A percentile compares a stretch with the other conserved stretches of the same genome.
These are phyloP conservation scores for Sarcophaga carnaria DNA, from an alignment of 2,888 invertebrate species.

Conservation along the genomic window DNA sequence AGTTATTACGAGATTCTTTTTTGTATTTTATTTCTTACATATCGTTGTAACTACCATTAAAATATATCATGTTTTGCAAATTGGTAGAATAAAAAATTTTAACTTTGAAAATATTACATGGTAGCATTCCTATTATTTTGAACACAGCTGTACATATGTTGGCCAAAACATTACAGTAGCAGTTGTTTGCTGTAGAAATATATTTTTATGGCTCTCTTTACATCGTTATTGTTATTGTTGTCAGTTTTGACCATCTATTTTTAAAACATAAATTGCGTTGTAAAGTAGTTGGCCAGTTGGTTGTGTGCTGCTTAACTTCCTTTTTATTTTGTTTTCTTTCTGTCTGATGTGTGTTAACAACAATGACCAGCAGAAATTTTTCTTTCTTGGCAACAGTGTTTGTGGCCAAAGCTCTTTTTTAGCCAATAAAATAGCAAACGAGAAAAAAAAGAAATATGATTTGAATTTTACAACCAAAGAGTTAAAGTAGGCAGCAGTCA, in stretches of 20 bases:
- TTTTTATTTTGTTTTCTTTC: slow-evolving; percentile 43
- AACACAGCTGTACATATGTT: too few species aligned
- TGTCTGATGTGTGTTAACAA: too few species aligned
- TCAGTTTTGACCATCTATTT: slow-evolving; percentile 66
- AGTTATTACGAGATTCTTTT: too few species aligned
- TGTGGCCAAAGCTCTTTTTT: too few species aligned
- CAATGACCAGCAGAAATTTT: too few species aligned
- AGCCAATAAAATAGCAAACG: not conserved
- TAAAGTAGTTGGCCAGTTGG: not conserved
- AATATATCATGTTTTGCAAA: too few species aligned
- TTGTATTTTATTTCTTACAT: too few species aligned
- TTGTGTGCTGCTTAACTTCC: slow-evolving; percentile 42
- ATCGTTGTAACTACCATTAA: too few species aligned
- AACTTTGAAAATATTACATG: too few species aligned
- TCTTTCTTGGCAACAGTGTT: too few species aligned
- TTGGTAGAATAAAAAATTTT: too few species aligned
- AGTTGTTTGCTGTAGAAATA: not conserved
- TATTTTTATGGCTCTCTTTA: not conserved
- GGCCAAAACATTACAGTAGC: slow-evolving; percentile 24
- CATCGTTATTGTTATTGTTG: slow-evolving; percentile 28
- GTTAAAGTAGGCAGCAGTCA: not conserved
- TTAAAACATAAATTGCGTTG: slow-evolving; percentile 61
- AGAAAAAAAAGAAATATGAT: not conserved
- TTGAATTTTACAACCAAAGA: slow-evolving; percentile 12
- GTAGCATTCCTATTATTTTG: too few species aligned